Conservation (phyloP, 2,113 vertebrate genomes). For the Chrysemys picta region DNA sequence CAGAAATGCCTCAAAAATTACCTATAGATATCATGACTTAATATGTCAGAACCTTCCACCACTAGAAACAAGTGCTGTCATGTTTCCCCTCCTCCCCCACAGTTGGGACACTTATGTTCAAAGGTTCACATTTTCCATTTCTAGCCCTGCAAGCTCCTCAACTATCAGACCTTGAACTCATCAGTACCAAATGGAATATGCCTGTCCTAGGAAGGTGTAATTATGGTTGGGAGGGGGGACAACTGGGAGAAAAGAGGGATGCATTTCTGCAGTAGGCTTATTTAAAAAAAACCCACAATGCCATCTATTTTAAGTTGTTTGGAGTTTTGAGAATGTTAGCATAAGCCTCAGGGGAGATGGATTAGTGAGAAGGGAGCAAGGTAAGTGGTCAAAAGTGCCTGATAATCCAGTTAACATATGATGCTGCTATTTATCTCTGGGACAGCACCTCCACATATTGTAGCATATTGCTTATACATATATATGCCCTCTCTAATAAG, state of each 20-base stretch:
- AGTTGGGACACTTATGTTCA: neutral
- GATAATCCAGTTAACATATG: neutral
- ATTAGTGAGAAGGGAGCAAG: neutral
- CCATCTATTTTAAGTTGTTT: neutral
- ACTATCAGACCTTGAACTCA: neutral
- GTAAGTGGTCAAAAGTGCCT: neutral
- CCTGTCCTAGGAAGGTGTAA: neutral
- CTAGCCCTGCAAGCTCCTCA: neutral
- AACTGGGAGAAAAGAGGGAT: neutral
- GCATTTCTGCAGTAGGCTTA: neutral
- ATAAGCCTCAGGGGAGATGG: neutral
- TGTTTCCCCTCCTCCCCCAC: neutral
- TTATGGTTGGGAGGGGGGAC: neutral
- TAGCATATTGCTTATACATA: neutral
- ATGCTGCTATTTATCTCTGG: neutral
- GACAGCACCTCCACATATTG: neutral
- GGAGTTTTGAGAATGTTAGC: no score
- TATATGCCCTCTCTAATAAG: neutral
- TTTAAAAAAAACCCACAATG: neutral
- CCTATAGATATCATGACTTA: neutral
- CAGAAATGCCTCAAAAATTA: neutral
- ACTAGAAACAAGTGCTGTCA: neutral
- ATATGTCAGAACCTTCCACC: neutral
- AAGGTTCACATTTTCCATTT: neutral
- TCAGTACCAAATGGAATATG: neutral